Evolutionary conservation across 2,888 invertebrate species (phyloP).

Genomic region (Thecocarcelia acutangulata): DNA sequence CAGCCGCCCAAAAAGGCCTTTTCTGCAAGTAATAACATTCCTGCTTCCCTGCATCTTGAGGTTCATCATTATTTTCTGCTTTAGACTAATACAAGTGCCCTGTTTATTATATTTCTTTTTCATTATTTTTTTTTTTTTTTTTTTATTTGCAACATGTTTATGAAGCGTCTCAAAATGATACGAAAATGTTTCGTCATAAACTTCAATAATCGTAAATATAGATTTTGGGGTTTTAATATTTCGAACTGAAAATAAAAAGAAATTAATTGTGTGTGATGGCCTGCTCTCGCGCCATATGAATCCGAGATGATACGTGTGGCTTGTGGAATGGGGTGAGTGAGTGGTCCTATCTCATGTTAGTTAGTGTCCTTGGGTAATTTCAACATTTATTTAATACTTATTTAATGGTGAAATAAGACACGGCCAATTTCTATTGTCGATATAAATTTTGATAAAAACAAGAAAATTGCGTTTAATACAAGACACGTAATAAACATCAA

Average conservation of each 20-base stretch:
- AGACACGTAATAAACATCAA: constrained; percentile 69
- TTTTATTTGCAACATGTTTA: constrained; percentile 59
- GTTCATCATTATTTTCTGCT: constrained; percentile 55
- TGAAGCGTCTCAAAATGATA: constrained; percentile 72
- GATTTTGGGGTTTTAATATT: constrained; percentile 70
- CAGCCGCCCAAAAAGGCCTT: too few relatives aligned
- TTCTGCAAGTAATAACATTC: background rate
- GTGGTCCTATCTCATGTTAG: constrained; percentile 33
- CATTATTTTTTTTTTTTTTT: constrained; percentile 8
- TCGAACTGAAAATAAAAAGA: constrained; percentile 57
- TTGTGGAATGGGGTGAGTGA: constrained; percentile 16
- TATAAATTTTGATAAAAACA: constrained; percentile 70
- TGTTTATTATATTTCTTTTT: constrained; percentile 11
- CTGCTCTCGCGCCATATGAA: constrained; percentile 67
- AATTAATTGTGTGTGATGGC: constrained; percentile 64
- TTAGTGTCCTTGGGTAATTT: constrained; percentile 51
- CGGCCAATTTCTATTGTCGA: constrained; percentile 65
- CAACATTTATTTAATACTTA: constrained; percentile 60
- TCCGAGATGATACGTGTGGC: constrained; percentile 15
- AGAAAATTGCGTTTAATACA: constrained; percentile 61
- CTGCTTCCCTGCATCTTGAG: constrained; percentile 9
- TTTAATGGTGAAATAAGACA: constrained; percentile 57
- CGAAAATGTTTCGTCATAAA: constrained; percentile 73
- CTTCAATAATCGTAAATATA: constrained; percentile 74
- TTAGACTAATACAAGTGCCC: constrained; percentile 31